Conservation (phyloP, 1,140 invertebrate genomes). For the Acyrthosiphon pisum region DNA sequence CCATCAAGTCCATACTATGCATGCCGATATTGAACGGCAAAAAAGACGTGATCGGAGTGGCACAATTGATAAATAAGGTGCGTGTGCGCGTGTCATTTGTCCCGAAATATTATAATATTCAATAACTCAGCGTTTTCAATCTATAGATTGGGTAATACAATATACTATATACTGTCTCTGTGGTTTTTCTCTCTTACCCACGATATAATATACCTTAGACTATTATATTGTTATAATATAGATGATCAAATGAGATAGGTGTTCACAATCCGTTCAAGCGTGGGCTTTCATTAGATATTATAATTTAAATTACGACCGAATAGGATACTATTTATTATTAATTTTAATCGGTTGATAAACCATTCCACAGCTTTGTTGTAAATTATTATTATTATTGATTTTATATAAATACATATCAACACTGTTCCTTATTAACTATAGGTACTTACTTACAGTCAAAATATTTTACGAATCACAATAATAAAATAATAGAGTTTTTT, state of each 20-base stretch:
- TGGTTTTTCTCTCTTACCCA: background rate
- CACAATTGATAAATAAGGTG: slow-evolving; percentile 93
- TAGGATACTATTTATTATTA: background rate
- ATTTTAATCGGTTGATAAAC: background rate
- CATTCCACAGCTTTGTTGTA: too few species aligned
- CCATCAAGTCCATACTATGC: slow-evolving; percentile 79
- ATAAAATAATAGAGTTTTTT: too few species aligned
- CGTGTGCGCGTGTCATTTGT: slow-evolving; percentile 62
- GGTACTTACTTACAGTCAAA: too few species aligned
- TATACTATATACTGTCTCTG: background rate
- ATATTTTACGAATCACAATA: background rate
- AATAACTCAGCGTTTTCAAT: background rate
- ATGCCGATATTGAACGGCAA: slow-evolving; percentile 93
- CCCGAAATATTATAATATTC: background rate
- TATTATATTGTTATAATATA: background rate
- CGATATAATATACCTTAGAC: background rate
- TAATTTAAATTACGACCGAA: background rate
- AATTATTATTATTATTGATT: too few species aligned
- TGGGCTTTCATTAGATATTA: background rate
- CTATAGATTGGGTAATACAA: background rate
- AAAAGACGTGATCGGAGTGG: slow-evolving; percentile 87
- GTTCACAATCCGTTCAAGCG: too few species aligned
- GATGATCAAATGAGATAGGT: background rate
- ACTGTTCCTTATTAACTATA: too few species aligned
- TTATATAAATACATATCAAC: too few species aligned